Base-by-base conservation (phyloP, 2,888 invertebrate species). In the Scrobipalpa costella region DNA sequence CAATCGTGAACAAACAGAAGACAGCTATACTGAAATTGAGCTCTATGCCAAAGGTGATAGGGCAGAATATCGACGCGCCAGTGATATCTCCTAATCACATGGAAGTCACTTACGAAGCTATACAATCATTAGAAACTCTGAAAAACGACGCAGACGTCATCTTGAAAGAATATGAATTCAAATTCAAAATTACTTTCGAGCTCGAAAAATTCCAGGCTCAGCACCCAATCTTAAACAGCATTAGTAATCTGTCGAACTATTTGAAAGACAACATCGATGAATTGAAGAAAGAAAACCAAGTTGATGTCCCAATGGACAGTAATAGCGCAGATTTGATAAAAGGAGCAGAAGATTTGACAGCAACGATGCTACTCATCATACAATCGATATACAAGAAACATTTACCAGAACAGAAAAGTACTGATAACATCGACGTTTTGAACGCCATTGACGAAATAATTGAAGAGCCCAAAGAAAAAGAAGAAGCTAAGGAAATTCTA, bases 401-500 rank as follows among this genome's bases (percentile, higher is more conserved):
- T 79, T 74, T 88, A 40, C 81, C 84, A 1, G 60, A 69, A 33
- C 74, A 83, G 7, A 73, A 69, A 64, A 76, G 68, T 47, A 71
- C 69, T 34, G 81, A 82, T 50, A 83, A 75, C 58, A 68, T 75
- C 8, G 87, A 90, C 63, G 79, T 90, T 7, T 70, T 87, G 7
- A 78, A 80, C 55, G 86, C 86, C 27, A 86, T 87, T 38, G 84
- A 86, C 62, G 85, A 86, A 71, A 80, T 87, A 7, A 84, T 87
- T 66, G 82, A 86, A 11, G 82, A 79, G 47, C 78, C 79, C 17
- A 79, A 78, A 2, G 79, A 84, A 36, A 81, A 81, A 21, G 86
- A 89, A 55, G 86, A 87, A 66, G 84, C 92, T 1, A 92, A 92
- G 49, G 92, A 93, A 58, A 85, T 92, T 49, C 74, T 93, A 11